Evolutionary conservation across 1,140 invertebrate species (phyloP), one percentile per base, ranked within the genome.

Genomic region (Eufriesea mexicana): DNA sequence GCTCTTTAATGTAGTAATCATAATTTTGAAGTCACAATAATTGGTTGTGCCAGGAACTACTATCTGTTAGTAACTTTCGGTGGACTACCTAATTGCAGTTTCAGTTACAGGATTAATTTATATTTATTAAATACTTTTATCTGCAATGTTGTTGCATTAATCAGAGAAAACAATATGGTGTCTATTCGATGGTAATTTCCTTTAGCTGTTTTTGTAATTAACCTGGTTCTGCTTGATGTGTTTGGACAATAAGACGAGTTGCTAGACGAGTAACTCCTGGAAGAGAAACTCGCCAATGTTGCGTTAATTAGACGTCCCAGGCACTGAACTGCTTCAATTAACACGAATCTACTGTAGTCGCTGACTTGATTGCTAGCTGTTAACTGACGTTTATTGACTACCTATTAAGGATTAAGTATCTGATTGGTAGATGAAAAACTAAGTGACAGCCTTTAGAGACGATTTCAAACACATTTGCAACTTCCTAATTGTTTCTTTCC

Each of bases 231-330:
- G 9, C 7, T 47, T 28, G 7, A 9, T n/a, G 45, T 45, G 42
- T n/a, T 45, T 45, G 35, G 35, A 35, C 23, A 20, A 47, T 45
- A 67, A 67, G 23, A n/a, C 42, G 10, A 10, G 28, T 35, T 45
- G 10, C 35, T 12, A 14, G 67, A n/a, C 67, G n/a, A 47, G 67
- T 4, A 25, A 68, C 47, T 49, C n/a, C 14, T 68, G 23, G n/a
- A 45, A 47, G 67, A 68, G 67, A 47, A 47, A 68, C n/a, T 47
- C n/a, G 67, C 67, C 67, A n/a, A 16, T 49, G 67, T 49, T 45
- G 67, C n/a, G 16, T 68, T 68, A 68, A 68, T 68, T 68, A 68
- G 67, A 68, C 67, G 9, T 4, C 45, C 7, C 16, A 12, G 25
- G 14, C 47, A 12, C n/a, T 49, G 14, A 68, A 25, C 16, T 25